A percentile compares a stretch with the other conserved stretches of the same genome.
These are phyloP conservation scores for Lepidotrigona ventralis DNA, from an alignment of 1,140 invertebrate species.

Conservation along the genomic window DNA sequence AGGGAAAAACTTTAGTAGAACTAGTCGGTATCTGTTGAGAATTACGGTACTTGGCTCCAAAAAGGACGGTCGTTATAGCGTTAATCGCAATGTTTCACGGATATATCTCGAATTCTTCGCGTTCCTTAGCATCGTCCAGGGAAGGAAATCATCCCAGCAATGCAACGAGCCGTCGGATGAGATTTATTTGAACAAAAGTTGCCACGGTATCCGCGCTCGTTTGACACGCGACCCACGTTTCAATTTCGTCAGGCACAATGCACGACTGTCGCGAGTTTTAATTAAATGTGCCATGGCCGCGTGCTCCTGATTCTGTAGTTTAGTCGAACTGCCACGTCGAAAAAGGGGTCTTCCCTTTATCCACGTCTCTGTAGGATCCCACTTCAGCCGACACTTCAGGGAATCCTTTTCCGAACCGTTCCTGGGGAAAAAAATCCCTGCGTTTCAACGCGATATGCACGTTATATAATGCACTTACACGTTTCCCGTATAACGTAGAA, in stretches of 20 bases:
- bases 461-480: neutral
- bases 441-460: neutral
- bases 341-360: constrained; percentile 49
- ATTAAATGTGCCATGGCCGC: constrained; percentile 53
- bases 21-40: too few relatives aligned
- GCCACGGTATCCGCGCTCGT: constrained; percentile 15
- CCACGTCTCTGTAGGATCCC: neutral
- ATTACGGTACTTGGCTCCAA: too few relatives aligned
- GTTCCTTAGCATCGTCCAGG: neutral
- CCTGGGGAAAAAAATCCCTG: neutral
- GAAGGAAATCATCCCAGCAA: neutral
- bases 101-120: neutral
- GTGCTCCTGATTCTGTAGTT: constrained; percentile 44
- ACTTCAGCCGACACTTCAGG: neutral
- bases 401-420: neutral
- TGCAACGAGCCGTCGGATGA: constrained; percentile 22
- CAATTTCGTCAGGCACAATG: constrained; percentile 41
- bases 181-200: constrained; percentile 53
- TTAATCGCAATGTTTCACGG: neutral
- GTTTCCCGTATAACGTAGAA: constrained; percentile 14
- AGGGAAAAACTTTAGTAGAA: too few relatives aligned
- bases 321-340: constrained; percentile 24
- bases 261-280: constrained; percentile 43
- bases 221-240: constrained; percentile 8
- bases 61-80: too few relatives aligned